Conservation (phyloP, 2,113 vertebrate species). For the Loxodonta africana region DNA sequence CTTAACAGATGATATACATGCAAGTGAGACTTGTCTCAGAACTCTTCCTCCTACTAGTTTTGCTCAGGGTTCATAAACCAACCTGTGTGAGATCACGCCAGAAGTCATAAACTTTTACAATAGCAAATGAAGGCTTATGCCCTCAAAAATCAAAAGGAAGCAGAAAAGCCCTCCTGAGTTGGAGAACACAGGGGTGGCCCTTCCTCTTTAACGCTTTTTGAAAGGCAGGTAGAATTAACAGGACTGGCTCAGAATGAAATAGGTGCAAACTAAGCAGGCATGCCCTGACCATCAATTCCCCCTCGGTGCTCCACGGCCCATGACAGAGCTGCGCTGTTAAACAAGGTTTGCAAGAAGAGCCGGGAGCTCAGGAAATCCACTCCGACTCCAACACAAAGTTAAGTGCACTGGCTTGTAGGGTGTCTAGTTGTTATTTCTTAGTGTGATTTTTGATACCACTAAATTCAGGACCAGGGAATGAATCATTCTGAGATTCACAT, state of each 20-base stretch:
- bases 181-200: neutral
- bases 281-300: slow-evolving; percentile 48
- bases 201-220: slow-evolving; percentile 42
- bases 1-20: slow-evolving; percentile 70
- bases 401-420: slow-evolving; percentile 64
- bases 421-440: slow-evolving; percentile 74
- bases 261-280: slow-evolving; percentile 34
- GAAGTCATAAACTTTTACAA: slow-evolving; percentile 66
- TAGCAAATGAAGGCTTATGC: slow-evolving; percentile 67
- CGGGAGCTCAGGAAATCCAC: slow-evolving; percentile 46
- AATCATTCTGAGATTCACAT: slow-evolving; percentile 84
- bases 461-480: slow-evolving; percentile 83
- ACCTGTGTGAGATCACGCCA: slow-evolving; percentile 26
- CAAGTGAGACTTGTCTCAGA: slow-evolving; percentile 56
- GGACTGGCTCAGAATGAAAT: slow-evolving; percentile 40
- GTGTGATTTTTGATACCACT: slow-evolving; percentile 80
- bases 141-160: slow-evolving; percentile 64
- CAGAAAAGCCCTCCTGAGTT: neutral
- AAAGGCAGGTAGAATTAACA: slow-evolving; percentile 52
- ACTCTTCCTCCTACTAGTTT: slow-evolving; percentile 68
- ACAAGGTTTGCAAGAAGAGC: slow-evolving; percentile 10
- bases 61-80: slow-evolving; percentile 77
- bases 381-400: slow-evolving; percentile 18
- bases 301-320: neutral
- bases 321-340: neutral